Base-by-base conservation (phyloP, 2,888 invertebrate species). In the Sarcophaga rosellei region DNA sequence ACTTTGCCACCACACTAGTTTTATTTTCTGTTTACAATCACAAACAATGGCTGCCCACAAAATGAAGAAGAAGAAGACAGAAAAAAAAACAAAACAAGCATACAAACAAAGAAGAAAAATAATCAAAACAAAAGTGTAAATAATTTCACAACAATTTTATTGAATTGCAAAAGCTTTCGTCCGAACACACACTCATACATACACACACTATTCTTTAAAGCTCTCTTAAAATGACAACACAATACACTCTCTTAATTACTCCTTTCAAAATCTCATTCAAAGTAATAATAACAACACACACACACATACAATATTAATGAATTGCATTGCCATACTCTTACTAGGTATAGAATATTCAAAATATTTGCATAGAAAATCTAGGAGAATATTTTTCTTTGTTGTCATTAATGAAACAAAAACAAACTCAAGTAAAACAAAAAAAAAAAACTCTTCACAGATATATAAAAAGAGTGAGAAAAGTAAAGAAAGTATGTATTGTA, bases 151-250 rank as follows among this genome's bases (percentile, higher is more conserved):
- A 85, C 23, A 82, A 74, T 69, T 73, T 79, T n/a, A 59, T 23
- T 20, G 73, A 68, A 68, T 85, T 78, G 57, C 76, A 85, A 88
- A 89, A 84, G 86, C 69, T 23, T 65, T 80, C 45, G 74, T 74
- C 62, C 21, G 8, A 69, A 45, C 17, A 12, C 6, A 35, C 35
- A 35, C 0, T 1, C 12, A 47, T 0, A 15, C 4, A 11, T 15
- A 15, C 47, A 11, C 15, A 35, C 5, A 35, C 35, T 35, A 35
- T 10, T 35, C 53, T 53, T 53, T 53, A 15, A 53, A 53, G 53
- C 89, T 90, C 88, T 87, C 88, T 88, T 89, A 86, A 35, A 35
- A 35, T 35, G 35, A 35, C 35, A 35, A 35, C 35, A 35, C 35
- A 35, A 35, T 10, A 35, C 89, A n/a, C 25, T 63, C 47, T 61